A percentile compares a stretch with the other conserved stretches of the same genome.
phyloP scores from a whole-genome alignment of 2,797 vertebrate genomes.

The Babyrousa celebensis region DNA sequence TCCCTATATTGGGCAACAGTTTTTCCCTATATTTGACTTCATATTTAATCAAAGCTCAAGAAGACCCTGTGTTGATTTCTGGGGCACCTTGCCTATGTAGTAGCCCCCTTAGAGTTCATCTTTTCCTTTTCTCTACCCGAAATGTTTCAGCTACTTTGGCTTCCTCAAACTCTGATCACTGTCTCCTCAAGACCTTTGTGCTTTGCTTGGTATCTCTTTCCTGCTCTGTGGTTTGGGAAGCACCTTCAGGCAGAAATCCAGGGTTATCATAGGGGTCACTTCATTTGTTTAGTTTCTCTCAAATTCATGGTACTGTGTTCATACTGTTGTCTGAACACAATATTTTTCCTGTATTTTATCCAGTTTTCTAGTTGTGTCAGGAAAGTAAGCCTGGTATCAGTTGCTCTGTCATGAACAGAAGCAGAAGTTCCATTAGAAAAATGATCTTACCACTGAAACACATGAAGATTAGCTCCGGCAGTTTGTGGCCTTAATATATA shows the following conservation, averaged over 20 bases:
- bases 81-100: not conserved
- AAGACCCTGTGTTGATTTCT: not conserved
- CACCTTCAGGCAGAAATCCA: not conserved
- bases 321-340: not conserved
- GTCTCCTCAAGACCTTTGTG: not conserved
- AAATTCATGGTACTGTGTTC: not conserved
- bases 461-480: not conserved
- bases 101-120: not conserved
- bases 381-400: not conserved
- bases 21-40: not conserved
- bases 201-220: not conserved
- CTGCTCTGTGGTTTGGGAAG: not conserved
- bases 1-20: not conserved
- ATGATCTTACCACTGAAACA: not conserved
- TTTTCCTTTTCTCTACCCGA: not conserved
- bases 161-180: not conserved
- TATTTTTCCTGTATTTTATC: slow-evolving; percentile 43
- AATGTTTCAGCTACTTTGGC: not conserved
- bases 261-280: not conserved
- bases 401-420: slow-evolving; percentile 37
- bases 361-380: slow-evolving; percentile 35
- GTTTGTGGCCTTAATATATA: not conserved
- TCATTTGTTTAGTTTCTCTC: slow-evolving; percentile 41
- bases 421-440: slow-evolving; percentile 59
- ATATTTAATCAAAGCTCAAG: not conserved